Base-by-base conservation (phyloP, 1,140 invertebrate genomes). In the Arctopsyche grandis region DNA sequence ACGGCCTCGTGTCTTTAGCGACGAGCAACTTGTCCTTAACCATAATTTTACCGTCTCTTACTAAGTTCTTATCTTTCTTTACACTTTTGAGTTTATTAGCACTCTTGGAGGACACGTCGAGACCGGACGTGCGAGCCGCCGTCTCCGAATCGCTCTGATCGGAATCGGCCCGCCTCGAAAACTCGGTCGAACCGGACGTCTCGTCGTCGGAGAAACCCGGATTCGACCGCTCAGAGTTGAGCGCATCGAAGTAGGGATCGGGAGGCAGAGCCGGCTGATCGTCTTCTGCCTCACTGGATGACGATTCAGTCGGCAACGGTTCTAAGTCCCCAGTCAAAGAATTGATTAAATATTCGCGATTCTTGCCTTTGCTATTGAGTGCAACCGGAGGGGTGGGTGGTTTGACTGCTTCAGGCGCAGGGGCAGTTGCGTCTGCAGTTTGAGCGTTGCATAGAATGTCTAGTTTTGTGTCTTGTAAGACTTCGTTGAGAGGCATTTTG, bases 281-380 rank as follows among this genome's bases (percentile, higher is more conserved):
- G 22, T 87, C 85, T 29, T 87, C 85, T n/a, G 84, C 82, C 75
- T 89, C 88, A 75, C 85, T 86, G 14, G 89, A 89, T 79, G 87
- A 88, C 63, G 90, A 90, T 80, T 94, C 93, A 81, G 90, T 93
- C 4, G 91, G 91, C 90, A 94, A 92, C 0, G 94, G 94, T 85
- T 97, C 96, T 83, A 97, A 86, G 81, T 94, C 92, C 12, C 95
- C 95, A 5, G 95, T 96, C 80, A 96, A 89, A 4, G 95, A 95
- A 89, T 97, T 97, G 43, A 97, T 95, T 1, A 97, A 90, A 88
- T 94, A 94, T 84, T 94, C 93, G 63, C 92, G 89, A 75, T 91
- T 89, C 83, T 92, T 91, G 0, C 89, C 90, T 16, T 86, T 85
- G 4, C 88, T 89, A 3, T 90, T 90, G 12, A 86, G 75, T 29